A percentile compares a stretch with the other conserved stretches of the same genome.
Conservation (phyloP, 1,140 invertebrate genomes). For the Orius insidiosus region DNA sequence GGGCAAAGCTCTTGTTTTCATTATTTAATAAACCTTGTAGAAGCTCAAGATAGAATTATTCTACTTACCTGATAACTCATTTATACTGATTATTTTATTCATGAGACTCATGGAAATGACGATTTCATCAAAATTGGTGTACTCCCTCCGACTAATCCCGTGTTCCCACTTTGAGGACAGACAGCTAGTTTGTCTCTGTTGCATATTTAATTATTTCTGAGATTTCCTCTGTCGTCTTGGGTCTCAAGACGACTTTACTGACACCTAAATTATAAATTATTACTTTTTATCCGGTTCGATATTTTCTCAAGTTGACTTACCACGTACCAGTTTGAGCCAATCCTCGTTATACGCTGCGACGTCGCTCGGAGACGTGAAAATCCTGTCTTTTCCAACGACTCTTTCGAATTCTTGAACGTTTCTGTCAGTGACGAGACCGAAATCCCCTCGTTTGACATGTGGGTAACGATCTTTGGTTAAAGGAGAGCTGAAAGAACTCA, state of each 20-base stretch:
- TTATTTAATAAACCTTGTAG: no score
- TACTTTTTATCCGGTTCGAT: not conserved
- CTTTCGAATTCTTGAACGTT: conserved; percentile 30
- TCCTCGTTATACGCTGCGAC: conserved; percentile 39
- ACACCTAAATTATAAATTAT: conserved; percentile 32
- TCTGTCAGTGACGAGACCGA: conserved; percentile 23
- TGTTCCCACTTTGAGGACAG: conserved; percentile 89
- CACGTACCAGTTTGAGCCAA: conserved; percentile 40
- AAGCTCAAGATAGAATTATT: no score
- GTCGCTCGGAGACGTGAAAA: conserved; percentile 30
- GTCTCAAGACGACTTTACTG: conserved; percentile 55
- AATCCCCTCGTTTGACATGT: conserved; percentile 23
- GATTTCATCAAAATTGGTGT: conserved; percentile 93
- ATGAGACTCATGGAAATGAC: conserved; percentile 71
- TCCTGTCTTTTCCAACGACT: conserved; percentile 26
- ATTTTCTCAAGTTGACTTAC: conserved; percentile 19
- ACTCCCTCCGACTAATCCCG: conserved; percentile 78
- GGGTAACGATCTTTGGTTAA: conserved; percentile 17
- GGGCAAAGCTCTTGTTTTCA: no score
- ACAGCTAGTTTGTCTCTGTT: conserved; percentile 69
- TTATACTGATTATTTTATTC: conserved; percentile 73
- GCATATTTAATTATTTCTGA: conserved; percentile 73
- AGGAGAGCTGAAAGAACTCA: no score
- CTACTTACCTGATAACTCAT: conserved; percentile 58
- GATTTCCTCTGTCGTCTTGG: conserved; percentile 72